A percentile compares a stretch with the other conserved stretches of the same genome.
These are phyloP conservation scores for Gnathonemus echidnorhynchus DNA, from an alignment of 2,113 vertebrate species.

Conservation along the genomic window DNA sequence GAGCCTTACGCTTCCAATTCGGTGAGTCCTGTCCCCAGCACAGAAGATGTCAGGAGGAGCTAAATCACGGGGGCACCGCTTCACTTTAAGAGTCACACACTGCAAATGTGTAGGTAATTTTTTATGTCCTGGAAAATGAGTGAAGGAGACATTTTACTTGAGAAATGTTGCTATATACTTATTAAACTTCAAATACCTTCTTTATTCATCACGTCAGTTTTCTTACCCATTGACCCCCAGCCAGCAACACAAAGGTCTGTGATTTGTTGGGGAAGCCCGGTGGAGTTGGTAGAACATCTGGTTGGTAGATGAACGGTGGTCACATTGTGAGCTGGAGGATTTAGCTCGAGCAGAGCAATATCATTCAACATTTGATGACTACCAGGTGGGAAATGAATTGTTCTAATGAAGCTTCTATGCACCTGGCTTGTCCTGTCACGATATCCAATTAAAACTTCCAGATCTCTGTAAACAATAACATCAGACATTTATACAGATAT, in stretches of 20 bases:
- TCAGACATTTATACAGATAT: no score
- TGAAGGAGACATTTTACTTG: neutral
- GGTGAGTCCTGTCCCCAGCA: neutral
- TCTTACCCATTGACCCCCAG: neutral
- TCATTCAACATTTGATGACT: no score
- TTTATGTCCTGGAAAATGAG: neutral
- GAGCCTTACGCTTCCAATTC: neutral
- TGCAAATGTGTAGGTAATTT: neutral
- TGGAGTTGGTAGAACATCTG: neutral
- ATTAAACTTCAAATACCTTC: neutral
- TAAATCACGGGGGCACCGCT: neutral
- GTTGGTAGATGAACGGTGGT: neutral
- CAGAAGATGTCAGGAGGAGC: neutral
- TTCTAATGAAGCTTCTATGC: no score
- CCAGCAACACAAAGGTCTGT: neutral
- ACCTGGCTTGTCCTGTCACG: no score
- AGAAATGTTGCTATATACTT: neutral
- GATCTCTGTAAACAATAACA: no score
- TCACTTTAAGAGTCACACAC: neutral
- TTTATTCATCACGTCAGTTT: neutral
- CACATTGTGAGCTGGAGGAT: no score
- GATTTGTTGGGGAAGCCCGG: neutral
- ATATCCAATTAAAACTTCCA: no score
- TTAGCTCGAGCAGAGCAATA: no score
- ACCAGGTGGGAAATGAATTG: no score